Evolutionary conservation across 2,888 invertebrate species (phyloP).

Genomic region (Cryptophagus acutangulus): DNA sequence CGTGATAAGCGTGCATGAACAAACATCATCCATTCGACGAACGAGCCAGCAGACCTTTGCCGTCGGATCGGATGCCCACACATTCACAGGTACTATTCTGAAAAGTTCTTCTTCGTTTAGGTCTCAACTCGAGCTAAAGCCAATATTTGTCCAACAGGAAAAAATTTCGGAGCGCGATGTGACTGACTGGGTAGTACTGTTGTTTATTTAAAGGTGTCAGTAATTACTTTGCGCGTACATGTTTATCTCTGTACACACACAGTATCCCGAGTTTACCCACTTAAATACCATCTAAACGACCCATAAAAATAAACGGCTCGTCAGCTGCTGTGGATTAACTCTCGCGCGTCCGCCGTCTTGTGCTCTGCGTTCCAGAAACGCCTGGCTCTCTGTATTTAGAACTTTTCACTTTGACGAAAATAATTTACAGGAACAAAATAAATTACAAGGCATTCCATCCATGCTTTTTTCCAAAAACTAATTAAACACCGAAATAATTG

Average conservation of each 20-base stretch:
- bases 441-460: too few relatives aligned
- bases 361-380: conserved; percentile 1
- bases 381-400: neutral
- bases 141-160: conserved; percentile 34
- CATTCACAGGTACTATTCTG: too few relatives aligned
- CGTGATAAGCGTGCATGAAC: conserved; percentile 20
- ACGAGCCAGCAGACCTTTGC: too few relatives aligned
- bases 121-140: conserved; percentile 13
- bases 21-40: neutral
- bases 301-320: conserved; percentile 36
- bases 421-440: too few relatives aligned
- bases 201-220: conserved; percentile 46
- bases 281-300: conserved; percentile 35
- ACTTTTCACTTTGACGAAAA: too few relatives aligned
- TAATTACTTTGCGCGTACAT: conserved; percentile 43
- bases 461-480: too few relatives aligned
- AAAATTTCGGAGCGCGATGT: too few relatives aligned
- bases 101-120: too few relatives aligned
- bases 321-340: conserved; percentile 27
- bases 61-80: conserved; percentile 8
- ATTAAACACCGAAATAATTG: too few relatives aligned
- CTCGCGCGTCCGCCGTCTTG: conserved; percentile 3
- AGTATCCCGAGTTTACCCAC: conserved; percentile 33
- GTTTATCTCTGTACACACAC: conserved; percentile 40
- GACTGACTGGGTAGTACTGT: too few relatives aligned